Percentiles rank a stretch among this genome's conserved stretches.
These are phyloP conservation scores for Ferdinandea cuprea DNA, from an alignment of 2,888 invertebrate genomes.

Conservation along the genomic window DNA sequence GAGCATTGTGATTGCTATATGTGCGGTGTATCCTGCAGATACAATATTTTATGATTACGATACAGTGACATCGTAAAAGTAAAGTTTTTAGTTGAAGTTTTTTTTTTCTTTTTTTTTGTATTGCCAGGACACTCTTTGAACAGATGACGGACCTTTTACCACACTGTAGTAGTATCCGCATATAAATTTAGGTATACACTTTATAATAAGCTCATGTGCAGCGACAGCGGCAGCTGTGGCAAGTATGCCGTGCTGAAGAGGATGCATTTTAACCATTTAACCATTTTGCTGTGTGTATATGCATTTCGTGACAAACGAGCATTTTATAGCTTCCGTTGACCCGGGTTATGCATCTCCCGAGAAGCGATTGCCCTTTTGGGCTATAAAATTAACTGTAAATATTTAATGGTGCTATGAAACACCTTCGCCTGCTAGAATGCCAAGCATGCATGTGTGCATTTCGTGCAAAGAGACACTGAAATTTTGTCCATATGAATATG, in stretches of 20 bases:
- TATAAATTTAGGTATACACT: too few species aligned
- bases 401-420: constrained; percentile 80
- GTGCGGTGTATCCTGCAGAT: constrained; percentile 63
- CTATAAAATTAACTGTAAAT: constrained; percentile 83
- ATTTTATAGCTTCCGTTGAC: constrained; percentile 83
- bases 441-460: too few species aligned
- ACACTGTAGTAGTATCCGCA: not conserved
- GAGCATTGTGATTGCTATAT: constrained; percentile 59
- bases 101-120: constrained; percentile 75
- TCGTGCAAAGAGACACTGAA: constrained; percentile 52
- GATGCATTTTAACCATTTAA: constrained; percentile 51
- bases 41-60: constrained; percentile 77
- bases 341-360: constrained; percentile 78
- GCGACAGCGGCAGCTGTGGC: constrained; percentile 53
- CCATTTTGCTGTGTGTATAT: too few species aligned
- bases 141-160: not conserved
- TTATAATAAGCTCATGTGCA: constrained; percentile 30
- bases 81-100: constrained; percentile 70
- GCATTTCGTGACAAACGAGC: constrained; percentile 83
- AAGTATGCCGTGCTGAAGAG: constrained; percentile 43
- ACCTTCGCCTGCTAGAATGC: constrained; percentile 57
- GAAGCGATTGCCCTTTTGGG: constrained; percentile 82
- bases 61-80: constrained; percentile 79
- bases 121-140: constrained; percentile 26
- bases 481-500: constrained; percentile 32